phyloP scores from a whole-genome alignment of 2,113 vertebrate genomes.

The Castor canadensis region DNA sequence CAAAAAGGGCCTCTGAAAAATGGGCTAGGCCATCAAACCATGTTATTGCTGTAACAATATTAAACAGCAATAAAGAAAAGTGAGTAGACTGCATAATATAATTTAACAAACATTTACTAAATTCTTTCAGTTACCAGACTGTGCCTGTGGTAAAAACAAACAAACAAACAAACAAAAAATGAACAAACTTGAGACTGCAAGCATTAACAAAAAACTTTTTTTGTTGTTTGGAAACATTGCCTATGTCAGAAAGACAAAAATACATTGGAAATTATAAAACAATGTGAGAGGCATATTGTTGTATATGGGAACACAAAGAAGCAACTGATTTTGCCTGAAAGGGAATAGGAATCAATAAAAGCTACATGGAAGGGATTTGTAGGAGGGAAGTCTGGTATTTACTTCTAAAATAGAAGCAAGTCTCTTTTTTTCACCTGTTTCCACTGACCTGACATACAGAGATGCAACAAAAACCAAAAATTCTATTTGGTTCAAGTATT shows the following conservation, averaged over 20 bases:
- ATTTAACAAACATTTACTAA: slow-evolving; percentile 8
- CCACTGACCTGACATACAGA: background rate
- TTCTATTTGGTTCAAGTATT: background rate
- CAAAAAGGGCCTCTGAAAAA: slow-evolving; percentile 34
- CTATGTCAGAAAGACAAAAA: slow-evolving; percentile 29
- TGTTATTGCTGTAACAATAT: background rate
- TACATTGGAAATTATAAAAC: slow-evolving; percentile 16
- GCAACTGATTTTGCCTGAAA: background rate
- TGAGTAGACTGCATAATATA: background rate
- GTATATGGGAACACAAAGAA: background rate
- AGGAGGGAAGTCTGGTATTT: background rate
- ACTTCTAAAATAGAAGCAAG: background rate
- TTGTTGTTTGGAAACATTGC: slow-evolving; percentile 4
- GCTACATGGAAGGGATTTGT: background rate
- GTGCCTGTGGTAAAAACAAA: too few species aligned
- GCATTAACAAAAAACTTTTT: background rate
- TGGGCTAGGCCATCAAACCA: background rate
- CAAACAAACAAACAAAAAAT: too few species aligned
- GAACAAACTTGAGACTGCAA: background rate
- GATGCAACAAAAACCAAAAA: background rate
- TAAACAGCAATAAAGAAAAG: background rate
- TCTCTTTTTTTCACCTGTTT: background rate
- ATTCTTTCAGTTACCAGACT: background rate
- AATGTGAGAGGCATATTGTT: background rate
- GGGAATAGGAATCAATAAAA: background rate